Evolutionary conservation across 2,113 vertebrate species (phyloP).

Genomic region (Paramisgurnus dabryanus): DNA sequence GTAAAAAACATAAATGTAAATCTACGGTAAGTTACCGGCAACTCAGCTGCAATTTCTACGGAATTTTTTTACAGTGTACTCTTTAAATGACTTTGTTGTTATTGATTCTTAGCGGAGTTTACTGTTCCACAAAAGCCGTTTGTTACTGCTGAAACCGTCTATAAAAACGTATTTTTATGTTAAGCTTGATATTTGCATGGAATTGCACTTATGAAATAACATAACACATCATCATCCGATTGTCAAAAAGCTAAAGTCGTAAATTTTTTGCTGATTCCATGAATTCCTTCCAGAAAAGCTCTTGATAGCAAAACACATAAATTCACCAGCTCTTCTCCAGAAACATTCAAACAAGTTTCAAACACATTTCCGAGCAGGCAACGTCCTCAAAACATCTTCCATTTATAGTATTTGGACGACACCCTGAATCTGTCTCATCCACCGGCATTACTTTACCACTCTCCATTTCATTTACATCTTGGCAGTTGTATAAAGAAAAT

Average conservation of each 20-base stretch:
- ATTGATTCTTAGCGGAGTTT: too few species aligned
- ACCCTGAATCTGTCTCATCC: conserved; percentile 17
- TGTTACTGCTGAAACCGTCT: too few species aligned
- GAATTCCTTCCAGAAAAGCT: conserved; percentile 3
- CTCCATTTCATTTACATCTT: conserved; percentile 19
- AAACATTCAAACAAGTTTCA: conserved; percentile 4
- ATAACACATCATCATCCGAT: not conserved
- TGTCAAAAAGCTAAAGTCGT: not conserved
- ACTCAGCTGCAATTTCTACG: too few species aligned
- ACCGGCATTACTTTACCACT: not conserved
- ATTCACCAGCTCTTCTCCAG: not conserved
- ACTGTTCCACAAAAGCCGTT: too few species aligned
- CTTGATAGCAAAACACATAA: not conserved
- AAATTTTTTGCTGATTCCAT: not conserved
- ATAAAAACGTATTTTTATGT: too few species aligned
- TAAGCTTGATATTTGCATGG: not conserved
- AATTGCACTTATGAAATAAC: not conserved
- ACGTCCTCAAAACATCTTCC: not conserved
- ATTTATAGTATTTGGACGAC: not conserved
- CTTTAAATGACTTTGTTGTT: too few species aligned
- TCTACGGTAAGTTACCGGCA: too few species aligned
- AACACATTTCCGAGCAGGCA: not conserved
- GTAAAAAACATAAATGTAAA: too few species aligned
- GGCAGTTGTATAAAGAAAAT: conserved; percentile 43
- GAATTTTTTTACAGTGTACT: too few species aligned